Evolutionary conservation across 2,113 vertebrate species (phyloP), one percentile per base, ranked within the genome.

Genomic region (Paramisgurnus dabryanus): DNA sequence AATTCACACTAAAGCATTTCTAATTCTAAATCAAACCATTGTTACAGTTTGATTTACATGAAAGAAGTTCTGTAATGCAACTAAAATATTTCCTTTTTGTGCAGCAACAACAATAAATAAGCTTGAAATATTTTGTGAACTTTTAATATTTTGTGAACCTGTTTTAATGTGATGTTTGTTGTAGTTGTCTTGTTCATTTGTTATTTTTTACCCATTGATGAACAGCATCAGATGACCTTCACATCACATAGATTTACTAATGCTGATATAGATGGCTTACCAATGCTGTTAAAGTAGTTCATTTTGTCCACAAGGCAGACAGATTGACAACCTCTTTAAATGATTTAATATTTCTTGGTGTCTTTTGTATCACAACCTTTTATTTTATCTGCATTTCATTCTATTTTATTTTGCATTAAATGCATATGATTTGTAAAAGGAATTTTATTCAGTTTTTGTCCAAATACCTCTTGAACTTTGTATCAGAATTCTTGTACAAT

Each of bases 401-500:
- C 96, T 93, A 93, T 91, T 94, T 90, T 88, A 95, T 80, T 91
- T 95, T 95, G 95, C 95, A 98, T 97, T 95, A 96, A 96, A 96
- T 97, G 95, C 97, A 96, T 96, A 97, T 95, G 94, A 96, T 96
- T 96, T 97, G 95, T 96, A 96, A 97, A 97, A 95, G 93, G 95
- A 96, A 95, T 96, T 96, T 96, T 97, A 96, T 95, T 96, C 96
- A 96, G 96, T 95, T 95, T 97, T 97, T 96, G 95, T 96, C 95
- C 95, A 96, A 96, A 97, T 97, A 97, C 96, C 95, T 97, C 96
- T 96, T 96, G 95, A 96, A 97, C 97, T 96, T 97, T 97, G 96
- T 96, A 97, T 97, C 94, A 96, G 93, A 97, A 96, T 95, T 98
- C 95, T 98, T 98, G 96, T 97, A 98, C 95, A 96, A 97, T 97